A percentile compares a stretch with the other conserved stretches of the same genome.
Evolutionary conservation across 2,888 invertebrate genomes (phyloP).

Genomic region (Timema cristinae): DNA sequence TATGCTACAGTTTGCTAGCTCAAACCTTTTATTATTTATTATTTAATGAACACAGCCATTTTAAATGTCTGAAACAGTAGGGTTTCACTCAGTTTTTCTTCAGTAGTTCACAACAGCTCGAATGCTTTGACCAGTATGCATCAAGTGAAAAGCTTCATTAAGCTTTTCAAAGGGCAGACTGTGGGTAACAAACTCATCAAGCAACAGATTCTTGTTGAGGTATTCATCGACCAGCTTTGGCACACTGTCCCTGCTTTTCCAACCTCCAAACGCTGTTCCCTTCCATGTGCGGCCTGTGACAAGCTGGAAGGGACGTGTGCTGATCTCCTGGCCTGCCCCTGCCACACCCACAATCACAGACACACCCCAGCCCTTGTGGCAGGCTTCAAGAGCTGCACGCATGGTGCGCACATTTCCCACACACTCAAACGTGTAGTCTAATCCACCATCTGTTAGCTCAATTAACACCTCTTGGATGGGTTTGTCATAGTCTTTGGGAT

Average conservation of each 20-base stretch:
- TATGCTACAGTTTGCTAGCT: too few species aligned
- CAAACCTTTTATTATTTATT: too few species aligned
- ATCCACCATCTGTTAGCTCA: slow-evolving; percentile 89
- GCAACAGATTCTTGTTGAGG: slow-evolving; percentile 70
- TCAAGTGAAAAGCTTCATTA: slow-evolving; percentile 87
- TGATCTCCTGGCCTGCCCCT: slow-evolving; percentile 91
- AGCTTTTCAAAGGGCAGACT: slow-evolving; percentile 72
- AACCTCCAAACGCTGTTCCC: slow-evolving; percentile 89
- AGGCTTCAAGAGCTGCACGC: slow-evolving; percentile 75
- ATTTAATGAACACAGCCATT: too few species aligned
- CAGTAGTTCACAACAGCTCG: slow-evolving; percentile 21
- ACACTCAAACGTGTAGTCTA: slow-evolving; percentile 98
- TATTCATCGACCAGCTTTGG: slow-evolving; percentile 88
- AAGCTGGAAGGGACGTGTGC: slow-evolving; percentile 95
- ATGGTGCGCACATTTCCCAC: slow-evolving; percentile 89
- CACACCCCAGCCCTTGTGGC: slow-evolving; percentile 97
- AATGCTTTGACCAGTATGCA: slow-evolving; percentile 72
- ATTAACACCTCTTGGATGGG: slow-evolving; percentile 82
- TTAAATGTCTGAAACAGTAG: too few species aligned
- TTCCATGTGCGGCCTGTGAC: slow-evolving; percentile 98
- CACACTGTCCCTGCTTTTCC: slow-evolving; percentile 93
- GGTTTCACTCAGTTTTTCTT: background rate
- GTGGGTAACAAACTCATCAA: slow-evolving; percentile 94
- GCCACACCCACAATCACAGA: slow-evolving; percentile 97
- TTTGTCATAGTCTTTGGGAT: slow-evolving; percentile 71